Evolutionary conservation across 1,140 invertebrate species (phyloP).

Genomic region (Drosophila insularis): DNA sequence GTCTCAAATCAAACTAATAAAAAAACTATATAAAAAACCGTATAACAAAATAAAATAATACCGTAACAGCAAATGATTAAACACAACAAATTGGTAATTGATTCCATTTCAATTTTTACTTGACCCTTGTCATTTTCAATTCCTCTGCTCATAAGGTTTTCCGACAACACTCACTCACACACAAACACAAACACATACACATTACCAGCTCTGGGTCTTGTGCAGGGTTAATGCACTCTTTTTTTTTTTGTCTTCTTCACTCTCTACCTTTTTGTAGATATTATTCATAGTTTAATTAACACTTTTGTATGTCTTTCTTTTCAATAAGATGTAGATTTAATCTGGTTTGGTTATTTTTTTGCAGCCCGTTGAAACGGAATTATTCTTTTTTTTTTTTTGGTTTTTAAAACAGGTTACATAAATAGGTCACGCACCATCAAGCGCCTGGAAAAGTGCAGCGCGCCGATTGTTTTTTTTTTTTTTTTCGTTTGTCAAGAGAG

Average conservation of each 20-base stretch:
- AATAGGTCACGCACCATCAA: conserved; percentile 78
- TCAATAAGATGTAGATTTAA: background rate
- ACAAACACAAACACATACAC: conserved; percentile 41
- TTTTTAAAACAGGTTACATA: conserved; percentile 77
- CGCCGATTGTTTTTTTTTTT: conserved; percentile 41
- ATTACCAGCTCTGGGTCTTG: conserved; percentile 14
- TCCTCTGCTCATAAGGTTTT: conserved; percentile 48
- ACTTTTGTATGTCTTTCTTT: conserved; percentile 26
- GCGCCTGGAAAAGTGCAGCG: conserved; percentile 55
- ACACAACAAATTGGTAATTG: conserved; percentile 6
- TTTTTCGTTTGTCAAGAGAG: background rate
- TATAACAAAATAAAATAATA: background rate
- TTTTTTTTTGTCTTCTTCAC: conserved; percentile 44
- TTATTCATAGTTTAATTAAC: conserved; percentile 42
- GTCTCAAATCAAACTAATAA: conserved; percentile 45
- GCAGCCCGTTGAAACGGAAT: conserved; percentile 52
- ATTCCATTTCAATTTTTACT: conserved; percentile 28
- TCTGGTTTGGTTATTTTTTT: conserved; percentile 12
- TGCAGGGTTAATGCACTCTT: conserved; percentile 74
- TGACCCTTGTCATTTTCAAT: conserved; percentile 58
- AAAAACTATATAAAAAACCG: background rate
- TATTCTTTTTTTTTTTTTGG: conserved; percentile 48
- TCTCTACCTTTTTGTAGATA: conserved; percentile 22
- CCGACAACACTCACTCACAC: conserved; percentile 46
- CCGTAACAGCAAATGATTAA: conserved; percentile 19